Percentiles rank a stretch among this genome's conserved stretches.
phyloP scores from a whole-genome alignment of 1,140 invertebrate species.

The Phymorhynchus buccinoides region DNA sequence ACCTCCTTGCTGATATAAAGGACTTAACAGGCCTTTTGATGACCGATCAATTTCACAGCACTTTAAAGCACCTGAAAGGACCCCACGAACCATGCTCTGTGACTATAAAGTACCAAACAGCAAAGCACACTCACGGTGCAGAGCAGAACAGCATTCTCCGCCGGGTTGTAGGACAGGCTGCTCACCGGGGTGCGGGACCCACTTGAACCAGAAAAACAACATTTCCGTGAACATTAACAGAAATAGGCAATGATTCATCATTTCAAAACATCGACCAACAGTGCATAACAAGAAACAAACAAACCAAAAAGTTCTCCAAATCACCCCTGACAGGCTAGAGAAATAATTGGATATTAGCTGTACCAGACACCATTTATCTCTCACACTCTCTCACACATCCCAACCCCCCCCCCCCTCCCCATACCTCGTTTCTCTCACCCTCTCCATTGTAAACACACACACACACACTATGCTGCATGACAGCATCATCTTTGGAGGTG shows the following conservation, averaged over 20 bases:
- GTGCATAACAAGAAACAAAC: neutral
- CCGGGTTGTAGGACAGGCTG: constrained; percentile 97
- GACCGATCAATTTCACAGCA: too few relatives aligned
- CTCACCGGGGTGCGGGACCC: constrained; percentile 67
- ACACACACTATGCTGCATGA: constrained; percentile 85
- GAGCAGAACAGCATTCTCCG: constrained; percentile 90
- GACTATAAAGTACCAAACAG: neutral
- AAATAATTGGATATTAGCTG: neutral
- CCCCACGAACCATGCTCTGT: too few relatives aligned
- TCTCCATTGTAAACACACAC: neutral
- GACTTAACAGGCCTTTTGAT: too few relatives aligned
- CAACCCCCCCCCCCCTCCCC: neutral
- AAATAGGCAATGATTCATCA: neutral
- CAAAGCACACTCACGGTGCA: constrained; percentile 76
- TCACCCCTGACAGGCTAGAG: neutral
- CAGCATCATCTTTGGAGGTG: constrained; percentile 90
- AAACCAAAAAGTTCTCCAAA: neutral
- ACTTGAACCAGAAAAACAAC: too few relatives aligned
- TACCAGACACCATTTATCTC: neutral
- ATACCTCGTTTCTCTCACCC: neutral
- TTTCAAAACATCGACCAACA: neutral
- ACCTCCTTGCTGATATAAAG: too few relatives aligned
- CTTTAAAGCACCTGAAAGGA: too few relatives aligned
- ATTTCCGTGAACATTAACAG: constrained; percentile 44
- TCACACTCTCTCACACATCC: neutral